Evolutionary conservation across 2,888 invertebrate species (phyloP).

Genomic region (Ormyrus rosae): DNA sequence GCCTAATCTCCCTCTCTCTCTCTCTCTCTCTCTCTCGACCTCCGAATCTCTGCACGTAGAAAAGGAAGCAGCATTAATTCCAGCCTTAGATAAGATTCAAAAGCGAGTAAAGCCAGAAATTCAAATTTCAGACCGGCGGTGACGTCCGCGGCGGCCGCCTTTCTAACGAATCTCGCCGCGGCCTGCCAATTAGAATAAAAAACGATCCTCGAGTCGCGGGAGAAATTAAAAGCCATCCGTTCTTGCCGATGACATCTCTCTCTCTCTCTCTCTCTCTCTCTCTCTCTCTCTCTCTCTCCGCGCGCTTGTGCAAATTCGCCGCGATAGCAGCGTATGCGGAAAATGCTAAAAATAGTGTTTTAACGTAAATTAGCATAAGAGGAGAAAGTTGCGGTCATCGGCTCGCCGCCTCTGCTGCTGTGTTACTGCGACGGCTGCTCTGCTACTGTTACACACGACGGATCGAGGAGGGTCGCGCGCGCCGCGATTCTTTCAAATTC

Average conservation of each 20-base stretch:
- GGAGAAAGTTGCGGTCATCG: constrained; percentile 73
- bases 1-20: too few relatives aligned
- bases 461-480: too few relatives aligned
- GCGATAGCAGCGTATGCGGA: background rate
- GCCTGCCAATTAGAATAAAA: constrained; percentile 30
- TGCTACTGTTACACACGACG: background rate
- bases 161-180: constrained; percentile 21
- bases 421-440: too few relatives aligned
- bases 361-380: constrained; percentile 73
- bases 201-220: background rate
- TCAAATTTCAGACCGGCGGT: too few relatives aligned
- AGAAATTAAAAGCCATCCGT: constrained; percentile 39
- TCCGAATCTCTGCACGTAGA: background rate
- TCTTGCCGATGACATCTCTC: constrained; percentile 35
- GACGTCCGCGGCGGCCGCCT: background rate
- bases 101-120: too few relatives aligned
- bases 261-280: background rate
- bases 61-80: too few relatives aligned
- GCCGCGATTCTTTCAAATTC: too few relatives aligned
- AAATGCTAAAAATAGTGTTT: constrained; percentile 68
- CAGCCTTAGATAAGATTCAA: too few relatives aligned
- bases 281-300: background rate
- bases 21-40: too few relatives aligned
- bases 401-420: constrained; percentile 57
- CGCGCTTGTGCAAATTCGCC: constrained; percentile 25